These are phyloP conservation scores for Neogale vison DNA, from an alignment of 2,113 vertebrate species.

Conservation along the genomic window DNA sequence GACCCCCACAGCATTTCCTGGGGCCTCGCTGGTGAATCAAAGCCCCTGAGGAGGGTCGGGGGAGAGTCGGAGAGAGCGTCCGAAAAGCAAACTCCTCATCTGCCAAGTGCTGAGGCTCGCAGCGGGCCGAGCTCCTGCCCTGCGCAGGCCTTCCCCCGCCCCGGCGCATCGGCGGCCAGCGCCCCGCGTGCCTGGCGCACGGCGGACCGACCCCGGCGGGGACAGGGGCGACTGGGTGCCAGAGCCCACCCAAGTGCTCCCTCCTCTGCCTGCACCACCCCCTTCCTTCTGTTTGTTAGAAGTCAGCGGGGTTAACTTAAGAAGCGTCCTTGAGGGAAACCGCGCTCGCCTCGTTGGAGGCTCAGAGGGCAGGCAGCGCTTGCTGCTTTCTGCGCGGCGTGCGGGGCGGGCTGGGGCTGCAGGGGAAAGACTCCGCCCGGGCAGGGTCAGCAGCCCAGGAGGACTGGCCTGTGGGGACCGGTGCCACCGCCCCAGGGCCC, in stretches of 20 bases:
- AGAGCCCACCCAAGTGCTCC: not conserved
- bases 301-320: not conserved
- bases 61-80: not conserved
- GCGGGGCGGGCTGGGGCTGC: not conserved
- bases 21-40: not conserved
- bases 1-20: not conserved
- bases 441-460: not conserved
- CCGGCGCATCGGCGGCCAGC: too few species aligned
- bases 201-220: not conserved
- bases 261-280: not conserved
- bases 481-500: not conserved
- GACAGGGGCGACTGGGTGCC: too few species aligned
- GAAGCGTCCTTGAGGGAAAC: not conserved
- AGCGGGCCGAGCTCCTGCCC: not conserved
- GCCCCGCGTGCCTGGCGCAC: fast-evolving
- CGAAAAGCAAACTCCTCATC: not conserved
- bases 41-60: too few species aligned
- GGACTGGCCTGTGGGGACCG: not conserved
- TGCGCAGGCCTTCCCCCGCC: not conserved
- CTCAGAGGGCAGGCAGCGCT: fast-evolving
- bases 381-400: not conserved
- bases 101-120: not conserved
- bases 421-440: not conserved
- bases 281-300: not conserved
- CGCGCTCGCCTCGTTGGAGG: fast-evolving